Conservation (phyloP, 2,113 vertebrate species). For the Pterocles gutturalis region DNA sequence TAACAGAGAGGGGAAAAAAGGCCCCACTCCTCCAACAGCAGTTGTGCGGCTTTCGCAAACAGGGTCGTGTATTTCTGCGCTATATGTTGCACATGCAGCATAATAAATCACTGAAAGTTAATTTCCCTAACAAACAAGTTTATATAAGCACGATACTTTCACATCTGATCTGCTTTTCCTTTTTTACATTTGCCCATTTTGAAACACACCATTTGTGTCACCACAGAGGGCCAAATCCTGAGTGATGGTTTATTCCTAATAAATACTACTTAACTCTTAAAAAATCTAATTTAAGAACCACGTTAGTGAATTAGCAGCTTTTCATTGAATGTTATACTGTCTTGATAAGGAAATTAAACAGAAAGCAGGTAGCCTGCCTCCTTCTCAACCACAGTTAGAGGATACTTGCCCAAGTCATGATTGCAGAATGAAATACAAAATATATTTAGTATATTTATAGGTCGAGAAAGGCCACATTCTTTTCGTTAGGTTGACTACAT, state of each 20-base stretch:
- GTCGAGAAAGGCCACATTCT: not conserved
- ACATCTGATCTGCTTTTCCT: not conserved
- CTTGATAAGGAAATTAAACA: not conserved
- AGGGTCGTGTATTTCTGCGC: not conserved
- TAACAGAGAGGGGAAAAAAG: not conserved
- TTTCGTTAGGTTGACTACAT: not conserved
- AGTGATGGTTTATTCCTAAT: not conserved
- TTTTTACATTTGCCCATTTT: not conserved
- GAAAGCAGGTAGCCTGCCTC: not conserved
- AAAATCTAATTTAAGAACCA: not conserved
- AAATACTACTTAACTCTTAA: not conserved
- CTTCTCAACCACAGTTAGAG: not conserved
- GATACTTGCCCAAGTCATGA: not conserved
- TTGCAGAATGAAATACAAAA: not conserved
- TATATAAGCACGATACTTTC: not conserved
- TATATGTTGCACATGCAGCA: not conserved
- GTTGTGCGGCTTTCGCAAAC: not conserved
- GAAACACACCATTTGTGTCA: not conserved
- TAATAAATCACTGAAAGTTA: constrained; percentile 10
- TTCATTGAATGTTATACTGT: not conserved
- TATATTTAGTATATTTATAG: not conserved
- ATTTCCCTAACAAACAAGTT: not conserved
- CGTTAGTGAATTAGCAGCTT: not conserved
- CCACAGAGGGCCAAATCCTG: not conserved
- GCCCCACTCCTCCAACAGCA: not conserved